Percentiles rank a stretch among this genome's conserved stretches.
Evolutionary conservation across 2,797 vertebrate genomes (phyloP).

Genomic region (Smutsia gigantea): DNA sequence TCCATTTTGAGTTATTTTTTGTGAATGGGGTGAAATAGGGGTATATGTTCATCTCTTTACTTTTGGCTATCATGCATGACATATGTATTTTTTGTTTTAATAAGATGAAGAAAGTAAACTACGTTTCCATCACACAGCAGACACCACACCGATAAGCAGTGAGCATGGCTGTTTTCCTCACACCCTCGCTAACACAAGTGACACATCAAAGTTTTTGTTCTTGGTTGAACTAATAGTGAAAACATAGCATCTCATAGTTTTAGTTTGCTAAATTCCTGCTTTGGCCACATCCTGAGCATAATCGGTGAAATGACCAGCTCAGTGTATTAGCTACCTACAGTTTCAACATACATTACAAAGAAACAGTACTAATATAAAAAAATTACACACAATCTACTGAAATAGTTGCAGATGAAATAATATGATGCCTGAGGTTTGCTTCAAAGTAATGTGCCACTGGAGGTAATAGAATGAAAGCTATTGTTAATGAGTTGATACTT

Average conservation of each 20-base stretch:
- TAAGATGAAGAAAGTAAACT: not conserved
- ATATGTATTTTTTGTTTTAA: not conserved
- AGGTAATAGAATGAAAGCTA: not conserved
- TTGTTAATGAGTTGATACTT: constrained; percentile 4
- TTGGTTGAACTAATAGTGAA: not conserved
- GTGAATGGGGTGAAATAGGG: not conserved
- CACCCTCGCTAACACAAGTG: not conserved
- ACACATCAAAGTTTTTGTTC: not conserved
- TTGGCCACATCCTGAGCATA: not conserved
- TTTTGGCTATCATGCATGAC: not conserved
- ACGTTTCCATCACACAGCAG: not conserved
- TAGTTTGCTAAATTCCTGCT: not conserved
- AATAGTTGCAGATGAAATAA: not conserved
- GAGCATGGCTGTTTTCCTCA: not conserved
- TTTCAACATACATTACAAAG: not conserved
- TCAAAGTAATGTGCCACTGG: not conserved
- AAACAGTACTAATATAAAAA: not conserved
- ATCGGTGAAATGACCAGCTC: not conserved
- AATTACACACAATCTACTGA: not conserved
- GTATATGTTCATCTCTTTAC: not conserved
- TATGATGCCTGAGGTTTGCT: not conserved
- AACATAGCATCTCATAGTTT: not conserved
- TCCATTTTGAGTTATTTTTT: constrained; percentile 12
- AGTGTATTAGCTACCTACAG: not conserved
- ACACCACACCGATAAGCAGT: not conserved